Conservation (phyloP, 2,113 vertebrate genomes). For the Rhinopomastus cyanomelas region DNA sequence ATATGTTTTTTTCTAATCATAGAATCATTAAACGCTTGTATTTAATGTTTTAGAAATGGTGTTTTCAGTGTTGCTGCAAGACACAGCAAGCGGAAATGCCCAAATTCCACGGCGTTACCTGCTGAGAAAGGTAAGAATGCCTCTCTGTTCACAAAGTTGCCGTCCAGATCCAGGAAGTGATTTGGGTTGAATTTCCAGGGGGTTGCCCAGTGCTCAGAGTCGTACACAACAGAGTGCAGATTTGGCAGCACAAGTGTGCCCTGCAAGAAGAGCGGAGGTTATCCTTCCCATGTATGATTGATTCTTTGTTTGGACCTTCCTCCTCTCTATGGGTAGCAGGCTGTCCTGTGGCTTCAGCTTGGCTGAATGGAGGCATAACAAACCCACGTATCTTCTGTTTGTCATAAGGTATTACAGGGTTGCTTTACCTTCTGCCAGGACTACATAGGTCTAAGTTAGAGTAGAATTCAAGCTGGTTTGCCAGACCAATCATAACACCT, state of each 20-base stretch:
- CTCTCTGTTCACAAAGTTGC: constrained; percentile 63
- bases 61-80: not conserved
- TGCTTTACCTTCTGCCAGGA: not conserved
- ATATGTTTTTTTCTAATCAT: not conserved
- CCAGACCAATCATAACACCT: not conserved
- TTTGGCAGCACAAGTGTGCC: constrained; percentile 65
- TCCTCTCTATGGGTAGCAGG: not conserved
- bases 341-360: not conserved
- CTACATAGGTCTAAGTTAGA: not conserved
- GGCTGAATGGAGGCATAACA: not conserved
- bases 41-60: not conserved
- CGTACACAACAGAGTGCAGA: constrained; percentile 56
- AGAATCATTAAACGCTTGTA: not conserved
- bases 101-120: not conserved
- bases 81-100: not conserved
- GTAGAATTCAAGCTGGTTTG: not conserved
- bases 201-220: constrained; percentile 59
- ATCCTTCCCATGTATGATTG: not conserved
- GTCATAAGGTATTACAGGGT: fast-evolving
- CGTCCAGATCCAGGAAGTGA: constrained; percentile 69
- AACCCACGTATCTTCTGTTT: not conserved
- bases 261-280: constrained; percentile 29
- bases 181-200: constrained; percentile 65
- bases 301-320: not conserved
- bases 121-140: constrained; percentile 75